A percentile compares a stretch with the other conserved stretches of the same genome.
These are phyloP conservation scores for Hirtodrosophila confusa DNA, from an alignment of 2,888 invertebrate genomes.

Conservation along the genomic window DNA sequence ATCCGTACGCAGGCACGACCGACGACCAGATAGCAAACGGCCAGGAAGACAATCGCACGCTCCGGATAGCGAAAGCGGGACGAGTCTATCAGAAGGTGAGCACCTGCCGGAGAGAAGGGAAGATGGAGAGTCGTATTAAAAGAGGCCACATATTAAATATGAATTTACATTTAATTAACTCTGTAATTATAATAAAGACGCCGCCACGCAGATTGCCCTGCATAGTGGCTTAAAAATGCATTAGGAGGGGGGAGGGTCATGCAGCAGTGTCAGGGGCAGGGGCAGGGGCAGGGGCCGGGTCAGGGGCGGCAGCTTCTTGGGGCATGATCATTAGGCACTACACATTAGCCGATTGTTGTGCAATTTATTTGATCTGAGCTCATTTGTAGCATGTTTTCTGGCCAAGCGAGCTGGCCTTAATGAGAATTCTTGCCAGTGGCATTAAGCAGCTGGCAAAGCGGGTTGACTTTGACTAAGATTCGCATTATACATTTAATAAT, in stretches of 20 bases:
- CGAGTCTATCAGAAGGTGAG: conserved; percentile 96
- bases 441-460: neutral
- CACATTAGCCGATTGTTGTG: conserved; percentile 79
- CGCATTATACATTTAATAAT: conserved; percentile 26
- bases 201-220: conserved; percentile 7
- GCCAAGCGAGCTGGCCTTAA: conserved; percentile 42
- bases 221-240: conserved; percentile 62
- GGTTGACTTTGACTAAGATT: neutral
- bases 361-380: conserved; percentile 66
- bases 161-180: conserved; percentile 69
- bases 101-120: conserved; percentile 83
- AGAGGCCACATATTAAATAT: conserved; percentile 59
- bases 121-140: conserved; percentile 24
- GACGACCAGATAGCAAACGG: conserved; percentile 97
- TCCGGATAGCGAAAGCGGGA: conserved; percentile 98
- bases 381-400: conserved; percentile 57
- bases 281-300: too few relatives aligned
- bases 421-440: conserved; percentile 49
- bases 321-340: conserved; percentile 66
- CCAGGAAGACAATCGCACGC: conserved; percentile 97
- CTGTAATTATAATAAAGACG: conserved; percentile 52
- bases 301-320: neutral
- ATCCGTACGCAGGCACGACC: conserved; percentile 95
- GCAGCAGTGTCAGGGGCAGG: too few relatives aligned
- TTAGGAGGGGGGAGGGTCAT: conserved; percentile 25